Evolutionary conservation across 2,888 invertebrate genomes (phyloP).

Genomic region (Anoplius nigerrimus): DNA sequence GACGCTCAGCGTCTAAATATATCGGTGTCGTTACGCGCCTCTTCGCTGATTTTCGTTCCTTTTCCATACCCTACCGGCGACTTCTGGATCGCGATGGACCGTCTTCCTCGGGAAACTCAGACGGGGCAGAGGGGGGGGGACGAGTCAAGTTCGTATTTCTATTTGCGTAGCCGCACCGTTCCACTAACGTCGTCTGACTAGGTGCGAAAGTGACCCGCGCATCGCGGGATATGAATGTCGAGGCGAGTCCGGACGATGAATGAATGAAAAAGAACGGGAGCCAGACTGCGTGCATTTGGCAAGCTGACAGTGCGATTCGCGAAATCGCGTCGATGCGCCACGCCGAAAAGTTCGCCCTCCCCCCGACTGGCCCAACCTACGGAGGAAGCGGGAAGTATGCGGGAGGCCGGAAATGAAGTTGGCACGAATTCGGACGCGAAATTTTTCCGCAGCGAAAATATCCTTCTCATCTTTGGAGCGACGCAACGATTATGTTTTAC

Average conservation of each 20-base stretch:
- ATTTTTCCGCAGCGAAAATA: too few relatives aligned
- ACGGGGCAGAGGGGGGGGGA: not conserved
- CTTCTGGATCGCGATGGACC: slow-evolving; percentile 14
- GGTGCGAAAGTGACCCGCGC: slow-evolving; percentile 5
- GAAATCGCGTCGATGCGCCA: slow-evolving; percentile 20
- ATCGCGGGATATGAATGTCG: slow-evolving; percentile 12
- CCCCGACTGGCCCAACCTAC: too few relatives aligned
- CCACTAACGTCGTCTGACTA: not conserved
- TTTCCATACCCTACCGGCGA: slow-evolving; percentile 34
- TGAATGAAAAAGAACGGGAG: slow-evolving; percentile 42
- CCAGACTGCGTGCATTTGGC: slow-evolving; percentile 44
- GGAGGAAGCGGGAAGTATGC: not conserved
- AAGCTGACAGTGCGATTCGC: slow-evolving; percentile 42
- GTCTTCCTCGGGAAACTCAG: slow-evolving; percentile 10
- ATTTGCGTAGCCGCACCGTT: slow-evolving; percentile 4
- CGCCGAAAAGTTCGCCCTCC: slow-evolving; percentile 16
- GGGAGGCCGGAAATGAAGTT: too few relatives aligned
- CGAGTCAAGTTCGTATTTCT: not conserved
- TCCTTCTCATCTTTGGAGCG: too few relatives aligned
- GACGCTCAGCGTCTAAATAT: slow-evolving; percentile 63
- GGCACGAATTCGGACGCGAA: too few relatives aligned
- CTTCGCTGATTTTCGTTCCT: slow-evolving; percentile 49
- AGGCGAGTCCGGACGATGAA: slow-evolving; percentile 15
- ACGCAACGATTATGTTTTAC: too few relatives aligned
- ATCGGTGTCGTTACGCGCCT: slow-evolving; percentile 53